phyloP scores from a whole-genome alignment of 2,797 vertebrate species.

The Cryptoblepharus egeriae region DNA sequence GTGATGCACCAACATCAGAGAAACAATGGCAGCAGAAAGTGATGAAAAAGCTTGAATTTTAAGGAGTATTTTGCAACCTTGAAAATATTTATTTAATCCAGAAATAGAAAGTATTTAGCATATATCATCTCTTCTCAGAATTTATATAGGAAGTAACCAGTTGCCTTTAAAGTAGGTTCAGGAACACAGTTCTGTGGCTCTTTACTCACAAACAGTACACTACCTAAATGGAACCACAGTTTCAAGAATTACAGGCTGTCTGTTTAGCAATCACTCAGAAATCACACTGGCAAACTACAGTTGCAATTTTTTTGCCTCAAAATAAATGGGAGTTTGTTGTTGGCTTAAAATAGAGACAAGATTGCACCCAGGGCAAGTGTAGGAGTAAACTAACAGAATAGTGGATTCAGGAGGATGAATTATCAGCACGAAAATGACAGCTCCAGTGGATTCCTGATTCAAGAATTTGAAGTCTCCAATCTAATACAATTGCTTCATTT shows the following conservation, averaged over 20 bases:
- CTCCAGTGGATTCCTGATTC: conserved; percentile 68
- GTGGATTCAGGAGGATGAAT: conserved; percentile 44
- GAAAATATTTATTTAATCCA: neutral
- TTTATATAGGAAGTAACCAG: conserved; percentile 45
- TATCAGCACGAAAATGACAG: conserved; percentile 58
- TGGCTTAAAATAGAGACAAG: neutral
- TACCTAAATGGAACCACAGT: neutral
- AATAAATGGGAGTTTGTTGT: neutral
- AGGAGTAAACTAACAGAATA: conserved; percentile 26
- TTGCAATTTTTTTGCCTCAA: neutral
- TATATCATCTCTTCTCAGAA: neutral
- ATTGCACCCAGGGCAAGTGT: conserved; percentile 28
- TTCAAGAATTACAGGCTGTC: neutral
- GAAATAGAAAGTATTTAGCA: neutral
- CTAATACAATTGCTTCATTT: conserved; percentile 84
- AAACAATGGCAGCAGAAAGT: neutral
- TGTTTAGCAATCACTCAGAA: neutral
- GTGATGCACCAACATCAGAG: neutral
- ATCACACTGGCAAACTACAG: conserved; percentile 6
- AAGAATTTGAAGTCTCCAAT: conserved; percentile 72
- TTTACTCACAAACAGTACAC: neutral
- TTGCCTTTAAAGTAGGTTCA: neutral
- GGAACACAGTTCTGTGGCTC: neutral
- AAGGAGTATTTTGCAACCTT: neutral
- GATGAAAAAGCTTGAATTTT: neutral